Conservation (phyloP, 2,888 invertebrate species). For the Athrips mouffetella region DNA sequence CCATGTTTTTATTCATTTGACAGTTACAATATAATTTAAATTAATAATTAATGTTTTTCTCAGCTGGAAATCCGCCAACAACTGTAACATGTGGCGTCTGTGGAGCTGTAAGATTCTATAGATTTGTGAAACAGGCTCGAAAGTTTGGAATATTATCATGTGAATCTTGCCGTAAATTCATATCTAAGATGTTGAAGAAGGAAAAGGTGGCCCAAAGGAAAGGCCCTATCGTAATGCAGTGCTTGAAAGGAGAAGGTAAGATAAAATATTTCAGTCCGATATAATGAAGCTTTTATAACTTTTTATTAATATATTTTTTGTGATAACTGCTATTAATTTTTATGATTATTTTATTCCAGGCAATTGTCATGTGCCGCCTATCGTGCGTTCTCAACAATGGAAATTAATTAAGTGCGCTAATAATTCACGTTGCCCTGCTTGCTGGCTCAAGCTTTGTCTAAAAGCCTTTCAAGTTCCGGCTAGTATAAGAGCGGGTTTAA, state of each 20-base stretch:
- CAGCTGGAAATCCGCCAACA: constrained; percentile 78
- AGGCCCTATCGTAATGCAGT: constrained; percentile 78
- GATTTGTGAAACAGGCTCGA: constrained; percentile 87
- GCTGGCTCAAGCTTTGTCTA: constrained; percentile 92
- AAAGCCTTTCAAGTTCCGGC: constrained; percentile 87
- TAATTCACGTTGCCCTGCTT: constrained; percentile 88
- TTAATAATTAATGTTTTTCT: constrained; percentile 28
- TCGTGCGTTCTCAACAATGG: constrained; percentile 84
- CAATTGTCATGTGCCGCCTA: constrained; percentile 84
- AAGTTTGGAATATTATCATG: constrained; percentile 92
- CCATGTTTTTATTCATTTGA: background rate
- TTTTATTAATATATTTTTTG: background rate
- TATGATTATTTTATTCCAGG: constrained; percentile 53
- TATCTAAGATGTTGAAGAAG: constrained; percentile 87
- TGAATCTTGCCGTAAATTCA: constrained; percentile 91
- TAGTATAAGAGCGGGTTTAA: constrained; percentile 81
- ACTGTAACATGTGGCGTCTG: constrained; percentile 88
- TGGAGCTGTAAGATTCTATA: constrained; percentile 85
- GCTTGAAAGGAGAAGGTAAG: constrained; percentile 82
- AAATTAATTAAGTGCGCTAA: constrained; percentile 82
- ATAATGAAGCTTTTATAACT: constrained; percentile 9
- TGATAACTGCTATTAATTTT: background rate
- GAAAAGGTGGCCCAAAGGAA: constrained; percentile 78
- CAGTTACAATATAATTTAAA: background rate
- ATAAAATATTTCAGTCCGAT: background rate